Conservation (phyloP, 2,888 invertebrate genomes). For the Megastigmus dorsalis region DNA sequence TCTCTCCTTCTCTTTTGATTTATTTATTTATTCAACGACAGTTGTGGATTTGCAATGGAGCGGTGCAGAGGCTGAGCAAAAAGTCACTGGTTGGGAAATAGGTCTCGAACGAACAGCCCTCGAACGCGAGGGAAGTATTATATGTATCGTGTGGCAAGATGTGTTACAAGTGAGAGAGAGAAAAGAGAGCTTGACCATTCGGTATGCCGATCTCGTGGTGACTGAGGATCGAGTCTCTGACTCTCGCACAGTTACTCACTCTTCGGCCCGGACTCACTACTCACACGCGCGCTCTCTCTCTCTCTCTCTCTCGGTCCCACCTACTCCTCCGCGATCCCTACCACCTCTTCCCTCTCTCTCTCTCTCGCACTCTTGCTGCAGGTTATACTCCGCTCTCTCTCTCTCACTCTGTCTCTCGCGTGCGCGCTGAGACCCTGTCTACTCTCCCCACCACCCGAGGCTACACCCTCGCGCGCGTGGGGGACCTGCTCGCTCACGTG, state of each 20-base stretch:
- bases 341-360: conserved; percentile 30
- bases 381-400: conserved; percentile 24
- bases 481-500: no score
- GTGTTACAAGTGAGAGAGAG: background rate
- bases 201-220: conserved; percentile 74
- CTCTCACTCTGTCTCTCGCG: conserved; percentile 46
- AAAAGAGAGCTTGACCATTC: conserved; percentile 69
- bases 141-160: background rate
- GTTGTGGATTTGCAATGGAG: no score
- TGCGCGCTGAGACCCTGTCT: no score
- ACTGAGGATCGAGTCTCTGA: conserved; percentile 70
- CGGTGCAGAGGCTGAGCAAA: no score
- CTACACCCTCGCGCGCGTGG: conserved; percentile 61
- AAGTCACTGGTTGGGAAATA: no score
- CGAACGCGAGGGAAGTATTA: background rate
- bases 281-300: conserved; percentile 63
- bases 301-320: conserved; percentile 60
- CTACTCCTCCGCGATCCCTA: conserved; percentile 33
- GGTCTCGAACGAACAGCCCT: background rate
- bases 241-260: conserved; percentile 68
- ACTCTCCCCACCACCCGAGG: conserved; percentile 51
- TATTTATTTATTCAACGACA: no score
- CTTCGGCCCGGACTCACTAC: conserved; percentile 38
- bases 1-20: background rate
- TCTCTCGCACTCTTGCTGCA: conserved; percentile 25